These are phyloP conservation scores for Steinernema hermaphroditum DNA, from an alignment of 2,888 invertebrate genomes.

Conservation along the genomic window DNA sequence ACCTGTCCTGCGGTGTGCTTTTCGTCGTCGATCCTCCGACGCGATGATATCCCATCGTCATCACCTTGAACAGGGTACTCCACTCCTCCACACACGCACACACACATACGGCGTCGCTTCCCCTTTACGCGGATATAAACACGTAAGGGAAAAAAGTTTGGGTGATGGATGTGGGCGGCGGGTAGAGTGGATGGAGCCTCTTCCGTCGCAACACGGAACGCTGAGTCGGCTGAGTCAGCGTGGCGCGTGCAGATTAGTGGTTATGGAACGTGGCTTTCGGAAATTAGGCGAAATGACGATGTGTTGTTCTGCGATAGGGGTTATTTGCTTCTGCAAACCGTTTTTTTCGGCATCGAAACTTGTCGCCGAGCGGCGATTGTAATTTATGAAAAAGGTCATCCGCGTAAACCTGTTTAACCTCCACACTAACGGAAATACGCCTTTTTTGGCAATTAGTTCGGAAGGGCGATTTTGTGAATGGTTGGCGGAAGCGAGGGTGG, in stretches of 20 bases:
- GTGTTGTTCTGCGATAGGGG: too few relatives aligned
- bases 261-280: conserved; percentile 8
- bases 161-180: neutral
- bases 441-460: neutral
- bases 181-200: neutral
- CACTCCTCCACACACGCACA: neutral
- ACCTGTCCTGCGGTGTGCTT: conserved; percentile 5
- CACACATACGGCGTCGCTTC: neutral
- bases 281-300: too few relatives aligned
- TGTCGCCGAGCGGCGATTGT: neutral
- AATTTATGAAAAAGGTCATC: conserved; percentile 23
- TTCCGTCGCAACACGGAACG: neutral
- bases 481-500: too few relatives aligned
- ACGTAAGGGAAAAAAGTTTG: neutral
- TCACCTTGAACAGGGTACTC: neutral
- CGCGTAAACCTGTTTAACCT: neutral
- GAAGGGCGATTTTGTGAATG: neutral
- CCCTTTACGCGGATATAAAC: neutral
- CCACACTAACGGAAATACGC: too few relatives aligned
- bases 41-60: neutral
- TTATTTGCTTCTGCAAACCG: too few relatives aligned
- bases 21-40: too few relatives aligned
- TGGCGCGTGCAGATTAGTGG: neutral
- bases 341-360: too few relatives aligned
- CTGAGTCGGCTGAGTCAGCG: neutral